Percentiles rank a stretch among this genome's conserved stretches.
These are phyloP conservation scores for Numenius arquata DNA, from an alignment of 2,113 vertebrate species.

Conservation along the genomic window DNA sequence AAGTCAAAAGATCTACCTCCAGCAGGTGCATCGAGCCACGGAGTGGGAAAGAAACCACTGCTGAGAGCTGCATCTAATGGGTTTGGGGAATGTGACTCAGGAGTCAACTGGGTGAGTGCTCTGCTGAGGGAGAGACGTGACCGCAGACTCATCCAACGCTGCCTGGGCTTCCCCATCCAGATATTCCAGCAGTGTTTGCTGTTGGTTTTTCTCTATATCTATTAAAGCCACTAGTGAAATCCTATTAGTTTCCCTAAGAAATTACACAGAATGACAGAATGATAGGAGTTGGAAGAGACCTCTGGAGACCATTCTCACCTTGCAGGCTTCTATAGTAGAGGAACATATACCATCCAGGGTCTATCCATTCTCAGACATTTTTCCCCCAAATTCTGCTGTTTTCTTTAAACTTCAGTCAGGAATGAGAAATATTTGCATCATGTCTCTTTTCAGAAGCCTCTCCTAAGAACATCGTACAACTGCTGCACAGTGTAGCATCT, in stretches of 20 bases:
- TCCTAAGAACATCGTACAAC: background rate
- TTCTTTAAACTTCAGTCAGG: background rate
- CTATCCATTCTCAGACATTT: background rate
- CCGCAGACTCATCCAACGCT: fast-evolving
- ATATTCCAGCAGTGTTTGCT: background rate
- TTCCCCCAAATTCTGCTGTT: background rate
- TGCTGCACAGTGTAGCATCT: background rate
- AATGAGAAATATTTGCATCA: background rate
- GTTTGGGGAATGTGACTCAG: background rate
- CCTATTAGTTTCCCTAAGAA: background rate
- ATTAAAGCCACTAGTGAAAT: background rate
- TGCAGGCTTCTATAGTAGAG: background rate
- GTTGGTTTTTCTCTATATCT: background rate
- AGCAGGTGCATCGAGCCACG: background rate
- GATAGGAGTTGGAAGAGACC: no score
- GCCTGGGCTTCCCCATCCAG: background rate
- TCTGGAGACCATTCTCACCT: background rate
- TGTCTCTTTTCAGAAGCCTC: background rate
- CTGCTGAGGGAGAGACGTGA: background rate
- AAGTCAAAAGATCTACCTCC: background rate
- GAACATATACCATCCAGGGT: background rate
- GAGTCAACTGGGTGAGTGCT: background rate
- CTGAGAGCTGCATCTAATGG: background rate
- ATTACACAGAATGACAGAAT: background rate
- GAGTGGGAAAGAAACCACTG: background rate